phyloP scores from a whole-genome alignment of 2,888 invertebrate species.

The Thereva unica region DNA sequence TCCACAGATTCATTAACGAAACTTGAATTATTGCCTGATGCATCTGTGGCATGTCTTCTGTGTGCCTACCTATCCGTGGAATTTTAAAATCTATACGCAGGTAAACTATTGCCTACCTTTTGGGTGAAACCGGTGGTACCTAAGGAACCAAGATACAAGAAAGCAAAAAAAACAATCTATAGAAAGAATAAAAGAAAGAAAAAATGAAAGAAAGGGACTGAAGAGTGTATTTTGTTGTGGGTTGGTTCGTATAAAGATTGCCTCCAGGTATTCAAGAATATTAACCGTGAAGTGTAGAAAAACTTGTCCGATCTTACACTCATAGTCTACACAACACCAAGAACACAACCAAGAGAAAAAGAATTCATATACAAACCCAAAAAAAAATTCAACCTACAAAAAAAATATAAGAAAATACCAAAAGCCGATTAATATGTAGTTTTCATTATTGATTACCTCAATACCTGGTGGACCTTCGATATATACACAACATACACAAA shows the following conservation, averaged over 20 bases:
- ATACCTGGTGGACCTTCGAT: background rate
- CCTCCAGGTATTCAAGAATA: slow-evolving; percentile 22
- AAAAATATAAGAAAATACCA: slow-evolving; percentile 16
- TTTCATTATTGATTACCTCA: slow-evolving; percentile 36
- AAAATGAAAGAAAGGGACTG: slow-evolving; percentile 8
- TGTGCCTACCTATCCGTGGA: too few species aligned
- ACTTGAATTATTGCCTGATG: too few species aligned
- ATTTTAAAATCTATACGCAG: too few species aligned
- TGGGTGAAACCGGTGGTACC: too few species aligned
- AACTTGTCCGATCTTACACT: slow-evolving; percentile 30
- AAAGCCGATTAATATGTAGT: slow-evolving; percentile 36
- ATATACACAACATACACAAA: slow-evolving; percentile 7
- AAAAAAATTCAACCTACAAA: background rate
- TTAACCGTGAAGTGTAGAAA: slow-evolving; percentile 29
- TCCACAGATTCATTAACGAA: background rate
- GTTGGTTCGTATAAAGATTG: slow-evolving; percentile 20
- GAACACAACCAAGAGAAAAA: slow-evolving; percentile 7
- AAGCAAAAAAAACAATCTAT: slow-evolving; percentile 6
- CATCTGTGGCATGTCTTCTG: too few species aligned
- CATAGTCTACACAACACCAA: background rate
- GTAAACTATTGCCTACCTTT: too few species aligned
- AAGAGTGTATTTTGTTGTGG: slow-evolving; percentile 26
- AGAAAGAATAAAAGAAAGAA: slow-evolving; percentile 9
- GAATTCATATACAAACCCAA: background rate
- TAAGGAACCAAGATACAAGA: background rate